Evolutionary conservation across 2,797 vertebrate species (phyloP), one percentile per base, ranked within the genome.

Genomic region (Pygocentrus nattereri): DNA sequence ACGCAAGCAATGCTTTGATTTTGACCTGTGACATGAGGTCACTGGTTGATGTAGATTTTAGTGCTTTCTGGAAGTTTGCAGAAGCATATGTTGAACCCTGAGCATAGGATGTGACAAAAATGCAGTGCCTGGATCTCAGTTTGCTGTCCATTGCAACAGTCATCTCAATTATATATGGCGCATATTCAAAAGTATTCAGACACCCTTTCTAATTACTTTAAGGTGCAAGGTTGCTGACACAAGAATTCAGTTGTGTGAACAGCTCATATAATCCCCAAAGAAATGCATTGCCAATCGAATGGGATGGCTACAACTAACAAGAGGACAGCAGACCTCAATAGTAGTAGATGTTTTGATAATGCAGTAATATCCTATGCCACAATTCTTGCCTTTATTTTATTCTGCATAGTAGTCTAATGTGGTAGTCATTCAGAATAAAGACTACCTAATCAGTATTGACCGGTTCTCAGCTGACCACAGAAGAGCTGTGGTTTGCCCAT

Each of bases 51-150:
- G 67, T 64, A 44, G 23, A 59, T 78, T 56, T 71, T 47, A 19
- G 18, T 38, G 58, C 74, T 68, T 78, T 72, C 64, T 23, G 68
- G 75, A 81, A 65, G 74, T 76, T 47, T 75, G 64, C n/a, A 70
- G 47, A 64, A 49, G 70, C 52, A 81, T 79, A 79, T 49, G 25
- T 49, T 25, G 75, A 80, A 81, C 81, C 79, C 47, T 61, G 82
- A 85, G 78, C 74, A 81, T 82, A 56, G 13, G 70, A 83, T 71
- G 70, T 81, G 75, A 81, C 69, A 75, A 19, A 83, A 75, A 81
- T 68, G 27, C 58, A 50, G 71, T 81, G 5, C 65, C 25, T 25
- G 23, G 41, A 41, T 77, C 73, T 84, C 41, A 65, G 25, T 62
- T 52, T 77, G 23, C 74, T 52, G 72, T 69, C 69, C 44, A 31